Evolutionary conservation across 2,797 vertebrate species (phyloP).

Genomic region (Betta splendens): DNA sequence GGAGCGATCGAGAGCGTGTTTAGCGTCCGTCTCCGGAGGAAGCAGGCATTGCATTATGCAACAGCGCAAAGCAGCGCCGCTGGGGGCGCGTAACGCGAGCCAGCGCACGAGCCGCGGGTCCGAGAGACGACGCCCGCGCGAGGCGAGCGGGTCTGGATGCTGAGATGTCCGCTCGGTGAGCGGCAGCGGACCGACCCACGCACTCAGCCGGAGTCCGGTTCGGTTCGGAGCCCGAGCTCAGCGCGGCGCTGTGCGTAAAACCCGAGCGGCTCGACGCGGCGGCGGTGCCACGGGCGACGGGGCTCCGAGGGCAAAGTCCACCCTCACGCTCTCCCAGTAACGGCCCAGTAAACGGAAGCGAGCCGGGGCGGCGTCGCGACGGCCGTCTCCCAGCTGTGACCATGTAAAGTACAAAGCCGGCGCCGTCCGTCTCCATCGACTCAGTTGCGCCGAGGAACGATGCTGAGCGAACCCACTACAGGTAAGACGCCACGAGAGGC

Average conservation of each 20-base stretch:
- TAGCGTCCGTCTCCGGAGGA: slow-evolving; percentile 7
- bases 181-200: slow-evolving; percentile 24
- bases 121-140: slow-evolving; percentile 30
- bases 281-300: slow-evolving; percentile 48
- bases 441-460: slow-evolving; percentile 66
- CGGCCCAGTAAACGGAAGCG: slow-evolving; percentile 25
- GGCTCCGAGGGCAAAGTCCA: slow-evolving; percentile 40
- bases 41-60: slow-evolving; percentile 28
- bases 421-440: slow-evolving; percentile 47
- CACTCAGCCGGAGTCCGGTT: slow-evolving; percentile 59
- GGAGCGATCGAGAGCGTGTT: slow-evolving; percentile 26
- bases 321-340: slow-evolving; percentile 25
- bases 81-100: slow-evolving; percentile 17
- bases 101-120: slow-evolving; percentile 6
- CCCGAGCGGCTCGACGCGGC: slow-evolving; percentile 59
- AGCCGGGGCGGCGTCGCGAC: slow-evolving; percentile 16
- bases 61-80: slow-evolving; percentile 24
- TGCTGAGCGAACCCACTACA: slow-evolving; percentile 63
- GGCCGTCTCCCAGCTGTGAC: slow-evolving; percentile 37
- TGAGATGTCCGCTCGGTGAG: slow-evolving; percentile 41
- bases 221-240: slow-evolving; percentile 55
- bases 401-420: slow-evolving; percentile 51
- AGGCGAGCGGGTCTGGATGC: slow-evolving; percentile 27
- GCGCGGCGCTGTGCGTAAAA: slow-evolving; percentile 70
- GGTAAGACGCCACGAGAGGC: slow-evolving; percentile 58